Conservation (phyloP, 1,140 invertebrate genomes). For the Cepaea nemoralis region DNA sequence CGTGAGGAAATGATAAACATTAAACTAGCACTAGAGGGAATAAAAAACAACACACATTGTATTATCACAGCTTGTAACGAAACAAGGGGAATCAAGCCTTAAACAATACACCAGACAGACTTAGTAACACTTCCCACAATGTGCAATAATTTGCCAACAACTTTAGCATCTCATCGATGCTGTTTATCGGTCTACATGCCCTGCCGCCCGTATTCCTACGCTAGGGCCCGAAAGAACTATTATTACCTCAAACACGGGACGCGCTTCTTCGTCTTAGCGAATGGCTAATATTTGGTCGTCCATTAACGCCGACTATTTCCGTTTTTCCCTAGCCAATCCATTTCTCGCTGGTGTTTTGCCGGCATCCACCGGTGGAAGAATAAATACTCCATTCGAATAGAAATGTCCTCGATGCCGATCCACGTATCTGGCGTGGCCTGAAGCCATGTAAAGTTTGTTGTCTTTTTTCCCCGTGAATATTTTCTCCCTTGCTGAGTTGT, state of each 20-base stretch:
- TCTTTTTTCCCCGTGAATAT: not conserved
- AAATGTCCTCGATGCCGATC: not conserved
- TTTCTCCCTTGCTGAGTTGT: not conserved
- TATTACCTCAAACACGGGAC: slow-evolving; percentile 13
- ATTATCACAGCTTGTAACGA: too few species aligned
- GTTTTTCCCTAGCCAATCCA: not conserved
- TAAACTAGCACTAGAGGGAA: too few species aligned
- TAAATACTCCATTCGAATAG: slow-evolving; percentile 1
- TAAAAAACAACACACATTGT: too few species aligned
- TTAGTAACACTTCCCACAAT: too few species aligned
- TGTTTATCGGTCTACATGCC: too few species aligned
- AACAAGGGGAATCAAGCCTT: too few species aligned
- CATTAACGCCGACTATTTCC: not conserved
- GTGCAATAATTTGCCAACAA: too few species aligned
- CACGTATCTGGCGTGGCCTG: not conserved
- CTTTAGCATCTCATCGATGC: too few species aligned
- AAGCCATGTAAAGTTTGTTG: not conserved
- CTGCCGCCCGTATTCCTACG: too few species aligned
- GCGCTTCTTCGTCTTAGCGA: not conserved
- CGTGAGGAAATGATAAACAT: too few species aligned
- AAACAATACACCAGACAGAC: too few species aligned
- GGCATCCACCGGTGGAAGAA: not conserved
- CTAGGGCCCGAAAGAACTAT: too few species aligned
- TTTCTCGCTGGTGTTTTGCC: not conserved
- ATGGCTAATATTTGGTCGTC: slow-evolving; percentile 9